These are phyloP conservation scores for Cephalopholis sonnerati DNA, from an alignment of 2,113 vertebrate species.

Conservation along the genomic window DNA sequence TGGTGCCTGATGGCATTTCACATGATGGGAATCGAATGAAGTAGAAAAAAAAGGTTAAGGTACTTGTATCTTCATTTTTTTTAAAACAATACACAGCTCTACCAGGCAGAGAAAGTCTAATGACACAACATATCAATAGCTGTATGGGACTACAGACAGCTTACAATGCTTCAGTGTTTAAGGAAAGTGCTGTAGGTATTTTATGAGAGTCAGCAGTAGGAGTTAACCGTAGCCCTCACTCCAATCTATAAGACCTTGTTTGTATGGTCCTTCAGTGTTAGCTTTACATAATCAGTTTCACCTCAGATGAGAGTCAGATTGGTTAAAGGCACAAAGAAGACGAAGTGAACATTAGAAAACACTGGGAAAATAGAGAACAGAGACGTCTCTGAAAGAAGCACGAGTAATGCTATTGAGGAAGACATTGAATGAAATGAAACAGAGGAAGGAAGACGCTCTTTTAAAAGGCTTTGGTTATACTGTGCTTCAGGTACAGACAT, in stretches of 20 bases:
- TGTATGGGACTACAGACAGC: background rate
- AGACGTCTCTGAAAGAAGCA: slow-evolving; percentile 9
- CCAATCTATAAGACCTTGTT: slow-evolving; percentile 6
- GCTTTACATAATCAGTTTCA: slow-evolving; percentile 37
- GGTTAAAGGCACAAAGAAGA: slow-evolving; percentile 18
- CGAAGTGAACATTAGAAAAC: slow-evolving; percentile 6
- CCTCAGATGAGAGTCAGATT: slow-evolving; percentile 15
- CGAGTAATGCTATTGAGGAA: slow-evolving; percentile 6
- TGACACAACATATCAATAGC: background rate
- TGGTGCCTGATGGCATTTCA: no score
- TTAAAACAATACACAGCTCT: background rate
- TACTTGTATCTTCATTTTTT: no score
- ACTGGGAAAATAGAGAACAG: slow-evolving; percentile 15
- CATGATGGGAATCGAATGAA: no score
- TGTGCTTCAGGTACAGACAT: slow-evolving; percentile 16
- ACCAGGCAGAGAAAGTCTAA: background rate
- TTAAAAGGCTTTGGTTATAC: slow-evolving; percentile 16
- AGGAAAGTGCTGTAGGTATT: background rate
- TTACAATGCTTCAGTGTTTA: background rate
- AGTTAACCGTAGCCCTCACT: background rate
- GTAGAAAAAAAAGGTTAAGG: no score
- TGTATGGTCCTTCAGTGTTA: background rate
- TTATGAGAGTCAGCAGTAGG: background rate
- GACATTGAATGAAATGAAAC: slow-evolving; percentile 44
- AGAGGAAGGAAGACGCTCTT: slow-evolving; percentile 8